Conservation (phyloP, 2,888 invertebrate genomes). For the Clunio marinus region DNA sequence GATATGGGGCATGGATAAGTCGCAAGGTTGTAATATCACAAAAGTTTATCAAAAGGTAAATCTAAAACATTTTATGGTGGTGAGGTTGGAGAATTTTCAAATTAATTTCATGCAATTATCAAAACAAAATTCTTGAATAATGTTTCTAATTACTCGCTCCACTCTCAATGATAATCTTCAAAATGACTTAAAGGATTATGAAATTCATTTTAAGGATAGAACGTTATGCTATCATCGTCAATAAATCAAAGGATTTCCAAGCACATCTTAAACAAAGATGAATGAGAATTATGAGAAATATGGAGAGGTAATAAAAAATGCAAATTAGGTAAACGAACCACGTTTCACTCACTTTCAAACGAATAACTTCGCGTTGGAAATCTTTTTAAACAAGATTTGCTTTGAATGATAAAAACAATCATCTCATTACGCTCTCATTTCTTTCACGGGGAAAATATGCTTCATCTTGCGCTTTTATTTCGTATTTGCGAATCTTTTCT, state of each 20-base stretch:
- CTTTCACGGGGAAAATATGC: neutral
- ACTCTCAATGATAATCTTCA: neutral
- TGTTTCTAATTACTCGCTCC: neutral
- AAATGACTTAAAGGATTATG: neutral
- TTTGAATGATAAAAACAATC: slow-evolving; percentile 23
- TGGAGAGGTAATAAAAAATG: slow-evolving; percentile 5
- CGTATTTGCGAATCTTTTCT: neutral
- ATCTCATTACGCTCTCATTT: slow-evolving; percentile 22
- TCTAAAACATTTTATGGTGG: too few species aligned
- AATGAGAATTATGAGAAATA: neutral
- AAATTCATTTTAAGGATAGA: neutral
- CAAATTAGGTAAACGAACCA: slow-evolving; percentile 10
- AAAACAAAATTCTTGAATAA: too few species aligned
- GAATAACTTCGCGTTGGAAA: neutral
- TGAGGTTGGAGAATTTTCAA: too few species aligned
- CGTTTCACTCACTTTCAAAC: neutral
- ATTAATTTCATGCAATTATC: too few species aligned
- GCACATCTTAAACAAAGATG: too few species aligned
- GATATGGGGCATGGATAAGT: too few species aligned
- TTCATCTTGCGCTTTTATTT: neutral
- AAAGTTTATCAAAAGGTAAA: too few species aligned
- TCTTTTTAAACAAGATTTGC: neutral
- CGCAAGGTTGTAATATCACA: too few species aligned
- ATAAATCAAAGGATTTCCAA: slow-evolving; percentile 14
- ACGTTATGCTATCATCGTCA: neutral